Conservation (phyloP, 1,140 invertebrate species). For the Drosophila fuyamai region DNA sequence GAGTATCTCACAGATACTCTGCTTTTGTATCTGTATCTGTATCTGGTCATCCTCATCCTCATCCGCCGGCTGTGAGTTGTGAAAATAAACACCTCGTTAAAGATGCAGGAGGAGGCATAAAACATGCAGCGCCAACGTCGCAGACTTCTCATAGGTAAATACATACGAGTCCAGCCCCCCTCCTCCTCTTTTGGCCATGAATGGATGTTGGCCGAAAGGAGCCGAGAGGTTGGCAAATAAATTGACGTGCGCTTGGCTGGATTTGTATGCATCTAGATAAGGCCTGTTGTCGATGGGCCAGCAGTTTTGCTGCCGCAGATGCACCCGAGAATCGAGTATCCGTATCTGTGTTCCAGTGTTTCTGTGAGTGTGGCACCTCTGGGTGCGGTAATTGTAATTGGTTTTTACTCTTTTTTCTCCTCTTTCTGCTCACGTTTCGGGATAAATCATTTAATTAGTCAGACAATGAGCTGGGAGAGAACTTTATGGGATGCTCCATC, state of each 20-base stretch:
- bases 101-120: conserved; percentile 79
- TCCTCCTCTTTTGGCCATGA: conserved; percentile 27
- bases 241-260: conserved; percentile 81
- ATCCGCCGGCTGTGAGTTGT: conserved; percentile 74
- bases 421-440: conserved; percentile 71
- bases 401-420: conserved; percentile 58
- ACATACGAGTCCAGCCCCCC: conserved; percentile 35
- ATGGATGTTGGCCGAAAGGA: conserved; percentile 31
- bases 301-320: conserved; percentile 45
- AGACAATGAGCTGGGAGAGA: conserved; percentile 67
- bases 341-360: conserved; percentile 22
- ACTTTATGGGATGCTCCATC: conserved; percentile 47
- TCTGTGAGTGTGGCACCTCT: conserved; percentile 75
- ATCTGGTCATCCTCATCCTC: conserved; percentile 18
- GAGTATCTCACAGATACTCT: conserved; percentile 12
- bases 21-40: conserved; percentile 22
- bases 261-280: conserved; percentile 84
- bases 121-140: conserved; percentile 79
- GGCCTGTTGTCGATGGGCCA: conserved; percentile 41
- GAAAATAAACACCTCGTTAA: conserved; percentile 84
- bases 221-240: conserved; percentile 70
- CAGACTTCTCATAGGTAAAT: conserved; percentile 67
- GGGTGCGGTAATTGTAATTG: conserved; percentile 84
- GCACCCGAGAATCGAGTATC: conserved; percentile 10
- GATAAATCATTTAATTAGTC: conserved; percentile 83